Base-by-base conservation (phyloP, 1,140 invertebrate species). In the Cyclina sinensis region DNA sequence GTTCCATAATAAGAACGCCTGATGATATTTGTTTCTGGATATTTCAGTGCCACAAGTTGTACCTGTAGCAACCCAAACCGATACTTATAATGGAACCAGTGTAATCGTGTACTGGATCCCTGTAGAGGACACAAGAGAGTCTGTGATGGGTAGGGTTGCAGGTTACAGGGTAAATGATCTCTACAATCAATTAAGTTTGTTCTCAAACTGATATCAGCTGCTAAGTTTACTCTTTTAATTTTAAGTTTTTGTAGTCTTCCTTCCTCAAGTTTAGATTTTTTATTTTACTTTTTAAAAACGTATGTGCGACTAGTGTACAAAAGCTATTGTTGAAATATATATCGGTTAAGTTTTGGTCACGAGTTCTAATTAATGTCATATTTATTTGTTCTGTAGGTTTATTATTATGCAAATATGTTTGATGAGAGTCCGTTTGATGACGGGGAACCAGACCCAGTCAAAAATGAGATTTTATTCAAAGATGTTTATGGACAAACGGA, bases 151-250 rank as follows among this genome's bases (percentile, higher is more conserved):
- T 37, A 27, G 73, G 18, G 81, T 89, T 0, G 24, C 21, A 27
- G 87, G 87, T 16, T 89, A 89, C 37, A 39, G 78, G 54, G 87
- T 89, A 89, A 88, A 27, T 14, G 32, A 4, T 16, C 43, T n/a
- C 5, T 24, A 78, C 39, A 78, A 46, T 11, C 7, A 7, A 0
- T 16, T 51, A 51, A n/a, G n/a, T 54, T 1, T 54, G n/a, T 48
- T 21, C 37, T 39, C 46, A 24, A 1, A n/a, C 0, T 18, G 30
- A 18, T 16, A 5, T 7, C 11, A 73, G 14, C 35, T 14, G 9
- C 30, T 32, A 14, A 18, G 18, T 16, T 18, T 32, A 35, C 18
- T 5, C 9, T 32, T 14, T 73, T 30, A 14, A 37, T 73, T 4
- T 14, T 11, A 37, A 9, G 37, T 73, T 18, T 11, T 18, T n/a